Evolutionary conservation across 1,140 invertebrate species (phyloP), one percentile per base, ranked within the genome.

Genomic region (Homalodisca vitripennis): DNA sequence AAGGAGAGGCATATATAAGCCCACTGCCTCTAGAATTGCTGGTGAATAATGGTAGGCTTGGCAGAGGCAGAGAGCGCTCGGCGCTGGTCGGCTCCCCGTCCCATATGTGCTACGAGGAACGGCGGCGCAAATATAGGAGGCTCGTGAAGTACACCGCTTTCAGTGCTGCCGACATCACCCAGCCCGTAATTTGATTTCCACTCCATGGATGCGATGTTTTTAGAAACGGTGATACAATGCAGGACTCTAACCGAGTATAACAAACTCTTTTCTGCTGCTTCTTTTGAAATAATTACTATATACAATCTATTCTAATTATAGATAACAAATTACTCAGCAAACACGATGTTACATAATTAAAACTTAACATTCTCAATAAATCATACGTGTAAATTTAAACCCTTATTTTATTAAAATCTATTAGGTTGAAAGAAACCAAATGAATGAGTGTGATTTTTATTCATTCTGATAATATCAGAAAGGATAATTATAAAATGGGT

Each of bases 71-170:
- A 3, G 26, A 64, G 34, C 13, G 53, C 17, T 57, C 32, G 69
- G 68, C 62, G 24, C 24, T 12, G 66, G 27, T 47, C 62, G 53
- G 48, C 26, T 60, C 47, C 47, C 46, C 69, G 63, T 62, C 62
- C 63, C 69, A 66, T 66, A 66, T 66, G 63, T 66, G 63, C 63
- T 66, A 22, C 63, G 26, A 66, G 63, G 26, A 66, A 62, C 67
- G 67, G 46, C 70, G 70, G 73, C 73, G 73, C 73, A 73, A 73
- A 73, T 73, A 73, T 64, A 32, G 66, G 73, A 71, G 70, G 70
- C 70, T 70, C 73, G 73, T 66, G 68, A 71, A 26, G 41, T 55
- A 26, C 48, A 63, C 24, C 31, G 24, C 34, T 14, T 46, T 47
- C 55, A 32, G 26, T 55, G 55, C 53, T 32, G 68, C 41, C 71